Base-by-base conservation (phyloP, 2,888 invertebrate species). In the Neoaliturus tenellus region DNA sequence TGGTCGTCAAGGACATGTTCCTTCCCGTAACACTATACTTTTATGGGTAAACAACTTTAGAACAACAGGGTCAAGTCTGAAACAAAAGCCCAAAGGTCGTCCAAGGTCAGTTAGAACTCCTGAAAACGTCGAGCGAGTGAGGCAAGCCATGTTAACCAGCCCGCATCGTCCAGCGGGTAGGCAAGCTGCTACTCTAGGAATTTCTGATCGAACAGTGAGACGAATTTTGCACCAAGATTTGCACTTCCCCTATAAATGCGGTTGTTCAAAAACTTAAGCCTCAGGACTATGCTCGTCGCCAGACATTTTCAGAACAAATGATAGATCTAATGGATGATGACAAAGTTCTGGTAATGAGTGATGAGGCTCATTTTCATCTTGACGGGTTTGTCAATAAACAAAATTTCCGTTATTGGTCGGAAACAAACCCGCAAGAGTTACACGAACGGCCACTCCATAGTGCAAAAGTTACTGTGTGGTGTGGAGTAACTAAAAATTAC, bases 381-480 rank as follows among this genome's bases (percentile, higher is more conserved):
- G n/a, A 17, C 5, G 78, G 67, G 0, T 67, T 17, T 4, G 83
- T 85, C 14, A 83, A 85, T 39, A 78, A 85, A 3, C 51, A 2
- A 5, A 51, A 51, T 20, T 20, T 4, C 4, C 6, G 14, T 17
- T 14, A 51, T 51, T 48, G 48, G 48, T 10, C 48, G 14, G 48
- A 48, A 8, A 48, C 48, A 17, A 48, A 48, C 48, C 48, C 48
- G 4, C n/a, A 48, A 48, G 58, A 23, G 10, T 10, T 6, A 23
- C 8, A 58, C 58, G 31, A 58, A 58, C 25, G 25, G 3, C 58
- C 31, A 4, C 58, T 58, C 6, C 25, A 28, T 83, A 85, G 82
- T 58, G 84, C 80, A 44, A 82, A 85, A 78, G 87, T 87, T 31
- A 88, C 87, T 39, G 58, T 12, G 58, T 58, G 58, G 31, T 23